These are phyloP conservation scores for Bubalus kerabau DNA, from an alignment of 2,113 vertebrate species.

Conservation along the genomic window DNA sequence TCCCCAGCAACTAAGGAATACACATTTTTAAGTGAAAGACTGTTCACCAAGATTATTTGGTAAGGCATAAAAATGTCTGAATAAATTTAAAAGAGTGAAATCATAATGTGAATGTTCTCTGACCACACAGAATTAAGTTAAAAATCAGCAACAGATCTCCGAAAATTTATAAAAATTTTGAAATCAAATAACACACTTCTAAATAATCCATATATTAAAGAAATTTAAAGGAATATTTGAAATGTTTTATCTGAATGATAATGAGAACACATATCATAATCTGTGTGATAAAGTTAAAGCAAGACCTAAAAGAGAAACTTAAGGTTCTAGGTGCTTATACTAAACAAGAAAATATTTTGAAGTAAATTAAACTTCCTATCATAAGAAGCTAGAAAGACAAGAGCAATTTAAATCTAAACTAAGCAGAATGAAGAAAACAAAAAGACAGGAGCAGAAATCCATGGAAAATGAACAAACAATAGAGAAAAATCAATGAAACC, in stretches of 20 bases:
- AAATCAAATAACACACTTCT: background rate
- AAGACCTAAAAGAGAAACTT: background rate
- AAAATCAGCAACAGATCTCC: background rate
- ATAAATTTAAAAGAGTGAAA: background rate
- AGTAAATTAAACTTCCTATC: background rate
- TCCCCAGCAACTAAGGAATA: background rate
- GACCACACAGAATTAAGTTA: background rate
- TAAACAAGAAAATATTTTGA: background rate
- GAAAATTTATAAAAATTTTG: background rate
- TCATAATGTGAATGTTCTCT: background rate
- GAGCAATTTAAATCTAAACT: background rate
- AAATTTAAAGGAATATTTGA: background rate
- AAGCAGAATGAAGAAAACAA: background rate
- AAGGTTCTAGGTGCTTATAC: background rate
- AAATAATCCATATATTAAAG: background rate
- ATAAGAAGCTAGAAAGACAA: background rate
- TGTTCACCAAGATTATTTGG: background rate
- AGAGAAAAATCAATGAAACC: background rate
- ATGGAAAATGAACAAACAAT: background rate
- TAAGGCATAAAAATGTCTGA: background rate
- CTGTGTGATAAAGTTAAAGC: background rate
- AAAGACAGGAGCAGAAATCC: background rate
- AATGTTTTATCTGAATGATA: background rate
- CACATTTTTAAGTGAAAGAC: background rate
- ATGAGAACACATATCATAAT: background rate